These are phyloP conservation scores for Aviceda leuphotes DNA, from an alignment of 2,797 vertebrate genomes.

Conservation along the genomic window DNA sequence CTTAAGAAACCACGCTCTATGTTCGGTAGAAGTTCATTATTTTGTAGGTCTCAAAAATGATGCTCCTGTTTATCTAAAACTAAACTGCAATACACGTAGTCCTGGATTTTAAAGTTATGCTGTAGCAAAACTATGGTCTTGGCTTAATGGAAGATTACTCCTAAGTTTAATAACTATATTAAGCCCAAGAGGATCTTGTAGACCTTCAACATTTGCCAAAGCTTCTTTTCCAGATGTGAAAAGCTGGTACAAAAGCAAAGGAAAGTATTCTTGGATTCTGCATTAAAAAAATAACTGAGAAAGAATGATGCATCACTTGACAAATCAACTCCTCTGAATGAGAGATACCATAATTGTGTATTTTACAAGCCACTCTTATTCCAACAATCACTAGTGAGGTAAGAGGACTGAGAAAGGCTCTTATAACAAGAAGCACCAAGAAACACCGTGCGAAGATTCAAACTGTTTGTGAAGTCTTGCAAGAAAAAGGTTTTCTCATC, in stretches of 20 bases:
- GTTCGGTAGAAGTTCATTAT: neutral
- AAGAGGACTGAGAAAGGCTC: neutral
- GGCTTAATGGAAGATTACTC: conserved; percentile 48
- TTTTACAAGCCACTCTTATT: neutral
- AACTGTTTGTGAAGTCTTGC: neutral
- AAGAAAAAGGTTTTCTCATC: neutral
- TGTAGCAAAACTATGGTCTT: neutral
- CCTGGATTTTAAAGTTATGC: neutral
- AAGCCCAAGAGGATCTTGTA: conserved; percentile 33
- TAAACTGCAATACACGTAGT: neutral
- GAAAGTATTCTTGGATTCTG: neutral
- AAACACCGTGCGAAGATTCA: neutral
- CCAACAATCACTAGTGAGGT: neutral
- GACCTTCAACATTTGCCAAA: conserved; percentile 35
- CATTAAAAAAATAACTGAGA: neutral
- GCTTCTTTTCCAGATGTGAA: conserved; percentile 46
- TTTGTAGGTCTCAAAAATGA: neutral
- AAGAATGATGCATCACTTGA: neutral
- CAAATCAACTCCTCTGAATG: neutral
- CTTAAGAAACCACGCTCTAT: neutral
- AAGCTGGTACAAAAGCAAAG: neutral
- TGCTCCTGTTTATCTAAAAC: neutral
- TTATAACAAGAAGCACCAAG: neutral
- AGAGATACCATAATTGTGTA: neutral
- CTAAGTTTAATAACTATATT: conserved; percentile 47